Evolutionary conservation across 2,888 invertebrate species (phyloP).

Genomic region (Drosophila meridiana): DNA sequence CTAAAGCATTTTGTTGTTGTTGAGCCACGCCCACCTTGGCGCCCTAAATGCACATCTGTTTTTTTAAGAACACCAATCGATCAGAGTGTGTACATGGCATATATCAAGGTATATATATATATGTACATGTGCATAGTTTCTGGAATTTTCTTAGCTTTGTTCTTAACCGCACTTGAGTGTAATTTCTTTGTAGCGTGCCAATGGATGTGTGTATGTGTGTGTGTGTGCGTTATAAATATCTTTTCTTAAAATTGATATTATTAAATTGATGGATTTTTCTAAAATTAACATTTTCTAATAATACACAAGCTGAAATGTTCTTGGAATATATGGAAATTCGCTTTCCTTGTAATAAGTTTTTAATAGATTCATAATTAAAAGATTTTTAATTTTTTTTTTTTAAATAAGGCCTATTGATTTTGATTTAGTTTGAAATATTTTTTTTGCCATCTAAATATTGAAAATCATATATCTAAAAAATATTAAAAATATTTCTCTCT

Average conservation of each 20-base stretch:
- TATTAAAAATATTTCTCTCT: no score
- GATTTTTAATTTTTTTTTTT: no score
- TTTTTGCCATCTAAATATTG: no score
- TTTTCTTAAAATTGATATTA: background rate
- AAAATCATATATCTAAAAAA: no score
- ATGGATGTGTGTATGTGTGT: constrained; percentile 1
- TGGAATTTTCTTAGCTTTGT: constrained; percentile 52
- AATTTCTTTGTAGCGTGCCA: background rate
- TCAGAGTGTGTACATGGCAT: constrained; percentile 29
- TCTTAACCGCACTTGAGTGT: constrained; percentile 40
- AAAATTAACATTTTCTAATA: background rate
- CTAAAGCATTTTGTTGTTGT: constrained; percentile 24
- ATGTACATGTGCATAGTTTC: constrained; percentile 20
- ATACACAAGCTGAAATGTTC: background rate
- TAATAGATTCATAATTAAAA: no score
- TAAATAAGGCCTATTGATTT: background rate
- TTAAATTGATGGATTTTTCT: background rate
- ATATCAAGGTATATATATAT: constrained; percentile 14
- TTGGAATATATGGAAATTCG: background rate
- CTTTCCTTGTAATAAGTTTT: background rate
- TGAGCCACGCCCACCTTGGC: constrained; percentile 20
- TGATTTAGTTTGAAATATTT: background rate
- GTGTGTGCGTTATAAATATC: background rate
- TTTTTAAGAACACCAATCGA: constrained; percentile 43
- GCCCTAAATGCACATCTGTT: constrained; percentile 55